phyloP scores from a whole-genome alignment of 2,888 invertebrate species.

The Ornithoptera priamus region DNA sequence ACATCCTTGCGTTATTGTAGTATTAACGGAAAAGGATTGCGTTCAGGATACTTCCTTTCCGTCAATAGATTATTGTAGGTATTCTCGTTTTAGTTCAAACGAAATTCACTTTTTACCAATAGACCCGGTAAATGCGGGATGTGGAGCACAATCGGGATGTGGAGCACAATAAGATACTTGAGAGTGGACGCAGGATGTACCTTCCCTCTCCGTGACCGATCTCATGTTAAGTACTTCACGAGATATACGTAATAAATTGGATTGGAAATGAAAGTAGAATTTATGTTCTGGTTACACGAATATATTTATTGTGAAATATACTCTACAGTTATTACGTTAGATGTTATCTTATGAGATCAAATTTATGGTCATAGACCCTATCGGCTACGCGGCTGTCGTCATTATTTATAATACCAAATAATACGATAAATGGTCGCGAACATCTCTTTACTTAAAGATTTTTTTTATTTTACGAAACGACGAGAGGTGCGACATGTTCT shows the following conservation, averaged over 20 bases:
- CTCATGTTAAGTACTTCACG: neutral
- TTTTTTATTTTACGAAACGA: too few species aligned
- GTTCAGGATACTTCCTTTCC: neutral
- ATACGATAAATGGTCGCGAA: too few species aligned
- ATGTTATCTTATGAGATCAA: constrained; percentile 6
- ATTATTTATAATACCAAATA: neutral
- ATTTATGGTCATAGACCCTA: neutral
- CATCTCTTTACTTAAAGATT: too few species aligned
- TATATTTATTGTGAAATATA: neutral
- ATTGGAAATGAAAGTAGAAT: neutral
- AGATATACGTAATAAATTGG: neutral
- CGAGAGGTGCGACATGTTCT: too few species aligned
- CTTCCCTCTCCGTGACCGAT: neutral
- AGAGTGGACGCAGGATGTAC: neutral
- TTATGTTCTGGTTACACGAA: neutral
- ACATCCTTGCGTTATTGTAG: neutral
- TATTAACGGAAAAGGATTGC: neutral
- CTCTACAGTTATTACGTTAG: neutral
- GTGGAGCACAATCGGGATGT: neutral
- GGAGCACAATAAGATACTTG: neutral
- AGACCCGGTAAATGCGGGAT: neutral
- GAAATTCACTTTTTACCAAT: neutral
- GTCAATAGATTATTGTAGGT: neutral
- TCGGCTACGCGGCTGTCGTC: neutral
- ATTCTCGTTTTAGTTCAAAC: neutral